Conservation (phyloP, 2,797 vertebrate genomes). For the Brachyalestes nurse region DNA sequence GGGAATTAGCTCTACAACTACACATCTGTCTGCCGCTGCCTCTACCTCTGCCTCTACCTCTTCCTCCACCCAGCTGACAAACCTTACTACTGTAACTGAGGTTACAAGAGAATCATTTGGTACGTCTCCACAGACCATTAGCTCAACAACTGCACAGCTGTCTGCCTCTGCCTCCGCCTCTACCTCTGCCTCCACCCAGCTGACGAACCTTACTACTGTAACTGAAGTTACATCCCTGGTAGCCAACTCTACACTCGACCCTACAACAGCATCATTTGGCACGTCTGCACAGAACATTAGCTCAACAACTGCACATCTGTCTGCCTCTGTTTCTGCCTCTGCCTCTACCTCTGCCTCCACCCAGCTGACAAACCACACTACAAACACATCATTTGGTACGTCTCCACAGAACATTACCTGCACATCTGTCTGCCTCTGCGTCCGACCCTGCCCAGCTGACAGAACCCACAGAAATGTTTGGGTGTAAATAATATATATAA, state of each 20-base stretch:
- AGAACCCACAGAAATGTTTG: neutral
- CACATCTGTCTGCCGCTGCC: neutral
- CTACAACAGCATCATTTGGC: neutral
- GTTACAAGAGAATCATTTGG: neutral
- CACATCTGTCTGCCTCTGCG: neutral
- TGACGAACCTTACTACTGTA: neutral
- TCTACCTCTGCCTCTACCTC: neutral
- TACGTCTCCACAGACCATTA: neutral
- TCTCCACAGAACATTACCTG: neutral
- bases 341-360: neutral
- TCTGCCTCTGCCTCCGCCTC: neutral
- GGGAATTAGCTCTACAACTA: neutral
- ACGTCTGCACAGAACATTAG: neutral
- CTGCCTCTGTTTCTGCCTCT: neutral
- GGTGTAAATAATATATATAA: too few species aligned
- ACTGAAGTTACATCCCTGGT: neutral
- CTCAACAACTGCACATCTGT: neutral
- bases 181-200: neutral
- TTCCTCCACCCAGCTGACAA: neutral
- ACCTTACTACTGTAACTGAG: neutral
- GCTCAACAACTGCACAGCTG: neutral
- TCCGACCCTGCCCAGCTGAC: neutral
- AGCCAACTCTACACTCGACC: neutral
- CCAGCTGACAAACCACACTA: neutral
- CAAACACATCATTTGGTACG: neutral